phyloP scores from a whole-genome alignment of 2,797 vertebrate species.

The Tachyglossus aculeatus region DNA sequence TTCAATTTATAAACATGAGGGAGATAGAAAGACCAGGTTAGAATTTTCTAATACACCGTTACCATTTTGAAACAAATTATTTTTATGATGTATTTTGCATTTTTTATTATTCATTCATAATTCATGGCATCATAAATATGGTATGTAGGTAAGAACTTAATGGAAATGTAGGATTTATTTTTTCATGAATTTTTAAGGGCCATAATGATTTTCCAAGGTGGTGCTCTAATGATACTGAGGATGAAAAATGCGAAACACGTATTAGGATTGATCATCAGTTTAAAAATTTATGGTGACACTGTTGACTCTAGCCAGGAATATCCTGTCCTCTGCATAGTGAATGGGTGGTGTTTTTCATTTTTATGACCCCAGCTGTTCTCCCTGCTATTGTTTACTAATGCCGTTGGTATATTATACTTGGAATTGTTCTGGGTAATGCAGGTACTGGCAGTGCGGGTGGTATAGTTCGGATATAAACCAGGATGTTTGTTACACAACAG shows the following conservation, averaged over 20 bases:
- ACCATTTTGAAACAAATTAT: conserved; percentile 47
- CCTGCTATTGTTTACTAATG: conserved; percentile 1
- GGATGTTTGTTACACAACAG: conserved; percentile 9
- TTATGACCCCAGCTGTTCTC: background rate
- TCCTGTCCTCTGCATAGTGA: background rate
- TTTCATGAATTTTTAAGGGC: conserved; percentile 48
- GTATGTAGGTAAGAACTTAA: conserved; percentile 46
- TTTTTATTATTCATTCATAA: conserved; percentile 46
- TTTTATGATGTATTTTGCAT: conserved; percentile 44
- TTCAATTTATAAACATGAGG: background rate
- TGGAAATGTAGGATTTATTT: conserved; percentile 47
- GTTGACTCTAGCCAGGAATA: conserved; percentile 1
- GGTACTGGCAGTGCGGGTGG: background rate
- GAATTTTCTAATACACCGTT: conserved; percentile 21
- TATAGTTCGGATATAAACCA: background rate
- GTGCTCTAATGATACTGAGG: conserved; percentile 19
- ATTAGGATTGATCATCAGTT: conserved; percentile 35
- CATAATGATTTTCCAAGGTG: conserved; percentile 47
- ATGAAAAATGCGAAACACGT: conserved; percentile 36
- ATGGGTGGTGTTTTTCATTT: conserved; percentile 4
- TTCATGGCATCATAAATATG: conserved; percentile 56
- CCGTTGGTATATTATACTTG: background rate
- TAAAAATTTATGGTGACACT: conserved; percentile 16
- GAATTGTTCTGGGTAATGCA: background rate
- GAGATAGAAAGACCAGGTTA: conserved; percentile 10